These are phyloP conservation scores for Scelioninae gen. 1 DNA, from an alignment of 2,888 invertebrate genomes.

Conservation along the genomic window DNA sequence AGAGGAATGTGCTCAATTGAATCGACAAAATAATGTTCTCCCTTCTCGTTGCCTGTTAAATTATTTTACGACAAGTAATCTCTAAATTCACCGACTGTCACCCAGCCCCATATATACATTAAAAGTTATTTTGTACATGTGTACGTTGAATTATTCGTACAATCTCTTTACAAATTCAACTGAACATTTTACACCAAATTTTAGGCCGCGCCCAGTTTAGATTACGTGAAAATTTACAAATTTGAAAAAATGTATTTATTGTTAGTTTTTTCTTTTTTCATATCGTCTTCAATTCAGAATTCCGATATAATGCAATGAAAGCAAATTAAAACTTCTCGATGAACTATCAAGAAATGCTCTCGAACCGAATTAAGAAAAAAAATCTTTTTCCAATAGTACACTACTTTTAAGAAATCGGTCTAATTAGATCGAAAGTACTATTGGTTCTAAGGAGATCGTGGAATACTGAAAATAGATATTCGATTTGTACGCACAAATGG, in stretches of 20 bases:
- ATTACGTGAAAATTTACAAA: constrained; percentile 50
- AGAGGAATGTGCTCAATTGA: background rate
- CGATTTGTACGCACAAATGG: constrained; percentile 13
- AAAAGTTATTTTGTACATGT: constrained; percentile 42
- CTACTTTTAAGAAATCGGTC: constrained; percentile 20
- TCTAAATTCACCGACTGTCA: constrained; percentile 19
- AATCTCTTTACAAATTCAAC: constrained; percentile 28
- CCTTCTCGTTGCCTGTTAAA: constrained; percentile 25
- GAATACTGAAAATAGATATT: constrained; percentile 37
- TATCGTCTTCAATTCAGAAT: constrained; percentile 1
- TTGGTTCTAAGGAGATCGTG: constrained; percentile 28
- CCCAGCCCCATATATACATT: constrained; percentile 47
- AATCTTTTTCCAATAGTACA: background rate
- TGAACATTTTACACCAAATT: constrained; percentile 14
- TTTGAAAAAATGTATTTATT: constrained; percentile 32
- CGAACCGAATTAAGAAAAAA: background rate
- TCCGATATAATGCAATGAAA: constrained; percentile 10
- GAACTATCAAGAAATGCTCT: background rate
- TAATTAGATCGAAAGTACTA: constrained; percentile 30
- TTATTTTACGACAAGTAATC: constrained; percentile 3
- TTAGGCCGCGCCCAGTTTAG: constrained; percentile 30
- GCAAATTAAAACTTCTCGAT: constrained; percentile 13
- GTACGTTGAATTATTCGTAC: constrained; percentile 19
- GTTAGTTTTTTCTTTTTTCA: background rate
- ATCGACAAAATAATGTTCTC: constrained; percentile 11